These are phyloP conservation scores for Zaprionus bogoriensis DNA, from an alignment of 2,888 invertebrate species.

Conservation along the genomic window DNA sequence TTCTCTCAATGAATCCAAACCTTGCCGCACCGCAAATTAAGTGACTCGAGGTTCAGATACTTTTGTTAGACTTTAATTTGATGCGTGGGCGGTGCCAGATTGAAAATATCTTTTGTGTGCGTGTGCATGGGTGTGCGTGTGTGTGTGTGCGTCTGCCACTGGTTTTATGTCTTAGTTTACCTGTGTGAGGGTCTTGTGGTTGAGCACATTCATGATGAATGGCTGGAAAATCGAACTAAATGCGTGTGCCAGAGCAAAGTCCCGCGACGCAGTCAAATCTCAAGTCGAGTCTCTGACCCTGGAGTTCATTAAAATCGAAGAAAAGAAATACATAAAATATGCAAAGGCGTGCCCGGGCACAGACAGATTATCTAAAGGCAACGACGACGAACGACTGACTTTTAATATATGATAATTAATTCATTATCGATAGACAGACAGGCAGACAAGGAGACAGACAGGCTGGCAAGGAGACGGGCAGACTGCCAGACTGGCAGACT, in stretches of 20 bases:
- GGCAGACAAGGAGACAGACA: slow-evolving; percentile 41
- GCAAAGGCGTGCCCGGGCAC: slow-evolving; percentile 71
- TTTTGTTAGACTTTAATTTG: slow-evolving; percentile 17
- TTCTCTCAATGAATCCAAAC: slow-evolving; percentile 60
- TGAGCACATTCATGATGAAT: slow-evolving; percentile 65
- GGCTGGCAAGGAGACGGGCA: slow-evolving; percentile 19
- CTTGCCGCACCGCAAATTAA: slow-evolving; percentile 63
- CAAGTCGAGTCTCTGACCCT: slow-evolving; percentile 10
- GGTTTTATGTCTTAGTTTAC: slow-evolving; percentile 34
- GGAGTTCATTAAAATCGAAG: slow-evolving; percentile 37
- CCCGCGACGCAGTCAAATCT: neutral
- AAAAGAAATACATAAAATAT: slow-evolving; percentile 65
- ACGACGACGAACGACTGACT: slow-evolving; percentile 36
- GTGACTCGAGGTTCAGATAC: slow-evolving; percentile 48
- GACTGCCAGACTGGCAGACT: slow-evolving; percentile 20
- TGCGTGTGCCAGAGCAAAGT: slow-evolving; percentile 14
- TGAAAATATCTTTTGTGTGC: slow-evolving; percentile 2
- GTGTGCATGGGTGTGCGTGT: neutral
- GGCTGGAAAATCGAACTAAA: slow-evolving; percentile 45
- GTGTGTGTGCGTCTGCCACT: slow-evolving; percentile 48
- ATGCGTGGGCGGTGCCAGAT: slow-evolving; percentile 64
- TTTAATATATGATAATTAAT: slow-evolving; percentile 82
- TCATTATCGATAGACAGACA: slow-evolving; percentile 74
- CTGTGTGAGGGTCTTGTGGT: slow-evolving; percentile 15
- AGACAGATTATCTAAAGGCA: slow-evolving; percentile 47